phyloP scores from a whole-genome alignment of 2,888 invertebrate species.

The Melieria omissa region DNA sequence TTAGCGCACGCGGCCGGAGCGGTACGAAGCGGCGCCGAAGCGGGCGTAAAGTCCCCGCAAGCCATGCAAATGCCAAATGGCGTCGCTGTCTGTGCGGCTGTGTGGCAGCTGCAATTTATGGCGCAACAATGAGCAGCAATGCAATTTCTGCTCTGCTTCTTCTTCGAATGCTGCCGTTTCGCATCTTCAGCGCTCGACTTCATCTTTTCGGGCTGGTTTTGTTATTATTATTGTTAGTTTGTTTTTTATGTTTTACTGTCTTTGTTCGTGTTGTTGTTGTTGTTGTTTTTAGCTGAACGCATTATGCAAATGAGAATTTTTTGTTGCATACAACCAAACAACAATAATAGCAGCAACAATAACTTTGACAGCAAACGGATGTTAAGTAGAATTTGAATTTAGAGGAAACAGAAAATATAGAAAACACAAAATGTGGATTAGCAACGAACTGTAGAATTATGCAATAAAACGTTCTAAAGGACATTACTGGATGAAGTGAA shows the following conservation, averaged over 20 bases:
- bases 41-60: not conserved
- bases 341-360: too few relatives aligned
- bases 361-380: too few relatives aligned
- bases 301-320: conserved; percentile 22
- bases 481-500: too few relatives aligned
- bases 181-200: too few relatives aligned
- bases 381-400: not conserved
- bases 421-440: too few relatives aligned
- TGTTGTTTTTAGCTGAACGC: conserved; percentile 4
- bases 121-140: not conserved
- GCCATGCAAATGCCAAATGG: not conserved
- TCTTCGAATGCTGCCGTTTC: not conserved
- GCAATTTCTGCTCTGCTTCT: not conserved
- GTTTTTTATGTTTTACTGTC: not conserved
- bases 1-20: too few relatives aligned
- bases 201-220: not conserved
- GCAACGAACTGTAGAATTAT: too few relatives aligned
- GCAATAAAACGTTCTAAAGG: too few relatives aligned
- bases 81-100: not conserved
- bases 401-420: too few relatives aligned
- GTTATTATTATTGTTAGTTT: not conserved
- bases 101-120: not conserved
- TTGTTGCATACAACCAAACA: too few relatives aligned
- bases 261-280: not conserved
- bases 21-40: too few relatives aligned